Evolutionary conservation across 30 jellyfish, hydroid and myxozoan species (phyloP).

Genomic region (Hydractinia symbiolongicarpus): DNA sequence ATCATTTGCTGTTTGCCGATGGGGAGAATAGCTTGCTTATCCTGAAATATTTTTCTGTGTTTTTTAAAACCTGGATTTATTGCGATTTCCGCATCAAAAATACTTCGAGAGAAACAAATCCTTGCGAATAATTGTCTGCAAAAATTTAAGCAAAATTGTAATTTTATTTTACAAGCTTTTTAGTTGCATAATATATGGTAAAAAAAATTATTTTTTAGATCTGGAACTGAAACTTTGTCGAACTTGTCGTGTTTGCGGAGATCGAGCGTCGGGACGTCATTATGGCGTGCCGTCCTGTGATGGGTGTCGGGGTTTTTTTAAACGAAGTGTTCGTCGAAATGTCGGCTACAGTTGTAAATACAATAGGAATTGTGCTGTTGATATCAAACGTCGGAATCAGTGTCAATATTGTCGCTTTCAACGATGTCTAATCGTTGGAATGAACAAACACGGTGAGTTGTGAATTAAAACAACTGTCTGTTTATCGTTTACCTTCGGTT

Average conservation of each 20-base stretch:
- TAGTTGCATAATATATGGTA: too few species aligned
- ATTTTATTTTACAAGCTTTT: too few species aligned
- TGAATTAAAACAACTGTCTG: not conserved
- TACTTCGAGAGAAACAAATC: too few species aligned
- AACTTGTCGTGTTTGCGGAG: slow-evolving; percentile 82
- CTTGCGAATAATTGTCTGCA: too few species aligned
- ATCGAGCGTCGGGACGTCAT: slow-evolving; percentile 96
- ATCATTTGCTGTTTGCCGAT: too few species aligned
- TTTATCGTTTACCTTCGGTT: not conserved
- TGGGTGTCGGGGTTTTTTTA: slow-evolving; percentile 98
- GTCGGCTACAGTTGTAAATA: slow-evolving; percentile 65
- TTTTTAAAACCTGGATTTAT: too few species aligned
- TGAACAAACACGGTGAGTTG: slow-evolving; percentile 83
- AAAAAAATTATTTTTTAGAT: not conserved
- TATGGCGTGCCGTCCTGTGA: slow-evolving; percentile 94
- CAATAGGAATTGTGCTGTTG: slow-evolving; percentile 74
- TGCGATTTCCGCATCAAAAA: too few species aligned
- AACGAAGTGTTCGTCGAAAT: slow-evolving; percentile 84
- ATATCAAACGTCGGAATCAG: slow-evolving; percentile 75
- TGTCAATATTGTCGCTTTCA: slow-evolving; percentile 90
- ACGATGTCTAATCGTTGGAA: slow-evolving; percentile 76
- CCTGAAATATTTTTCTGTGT: too few species aligned
- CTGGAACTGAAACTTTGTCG: slow-evolving; percentile 26
- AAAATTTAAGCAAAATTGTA: too few species aligned
- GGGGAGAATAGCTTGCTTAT: too few species aligned